These are phyloP conservation scores for Sminthopsis crassicaudata DNA, from an alignment of 2,113 vertebrate species.

Conservation along the genomic window DNA sequence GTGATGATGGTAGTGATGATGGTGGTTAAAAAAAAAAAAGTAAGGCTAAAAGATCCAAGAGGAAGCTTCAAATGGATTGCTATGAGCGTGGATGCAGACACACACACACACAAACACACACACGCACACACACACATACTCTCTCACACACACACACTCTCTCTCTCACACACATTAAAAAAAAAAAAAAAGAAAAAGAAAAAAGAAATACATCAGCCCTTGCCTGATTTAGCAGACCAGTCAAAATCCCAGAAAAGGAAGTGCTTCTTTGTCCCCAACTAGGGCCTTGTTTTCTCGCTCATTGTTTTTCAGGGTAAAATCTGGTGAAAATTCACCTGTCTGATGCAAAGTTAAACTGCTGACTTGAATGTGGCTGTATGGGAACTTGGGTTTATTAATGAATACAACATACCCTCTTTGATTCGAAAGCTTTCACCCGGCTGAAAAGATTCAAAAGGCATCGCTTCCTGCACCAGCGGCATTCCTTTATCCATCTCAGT, in stretches of 20 bases:
- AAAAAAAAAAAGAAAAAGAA: slow-evolving; percentile 66
- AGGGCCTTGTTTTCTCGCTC: slow-evolving; percentile 83
- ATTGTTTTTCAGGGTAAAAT: slow-evolving; percentile 84
- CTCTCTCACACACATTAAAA: too few relatives aligned
- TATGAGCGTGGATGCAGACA: slow-evolving; percentile 63
- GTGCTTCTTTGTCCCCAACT: slow-evolving; percentile 80
- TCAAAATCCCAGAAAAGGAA: slow-evolving; percentile 81
- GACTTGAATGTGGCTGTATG: slow-evolving; percentile 86
- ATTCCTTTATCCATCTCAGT: slow-evolving; percentile 88
- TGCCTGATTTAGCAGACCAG: slow-evolving; percentile 80
- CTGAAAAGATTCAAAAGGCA: slow-evolving; percentile 89
- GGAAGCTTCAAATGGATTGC: slow-evolving; percentile 66
- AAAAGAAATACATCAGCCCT: slow-evolving; percentile 64
- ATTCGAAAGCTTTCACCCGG: slow-evolving; percentile 87
- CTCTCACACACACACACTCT: too few relatives aligned
- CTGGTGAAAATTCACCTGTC: slow-evolving; percentile 86
- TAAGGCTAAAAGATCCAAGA: background rate
- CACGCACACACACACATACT: slow-evolving; percentile 17
- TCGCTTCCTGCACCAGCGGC: slow-evolving; percentile 88
- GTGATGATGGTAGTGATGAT: slow-evolving; percentile 40
- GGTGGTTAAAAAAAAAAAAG: slow-evolving; percentile 27
- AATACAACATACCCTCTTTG: slow-evolving; percentile 88
- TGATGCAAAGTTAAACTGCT: slow-evolving; percentile 85
- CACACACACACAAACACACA: background rate
- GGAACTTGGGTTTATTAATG: slow-evolving; percentile 87